Conservation (phyloP, 2,797 vertebrate species). For the Cyclopterus lumpus region DNA sequence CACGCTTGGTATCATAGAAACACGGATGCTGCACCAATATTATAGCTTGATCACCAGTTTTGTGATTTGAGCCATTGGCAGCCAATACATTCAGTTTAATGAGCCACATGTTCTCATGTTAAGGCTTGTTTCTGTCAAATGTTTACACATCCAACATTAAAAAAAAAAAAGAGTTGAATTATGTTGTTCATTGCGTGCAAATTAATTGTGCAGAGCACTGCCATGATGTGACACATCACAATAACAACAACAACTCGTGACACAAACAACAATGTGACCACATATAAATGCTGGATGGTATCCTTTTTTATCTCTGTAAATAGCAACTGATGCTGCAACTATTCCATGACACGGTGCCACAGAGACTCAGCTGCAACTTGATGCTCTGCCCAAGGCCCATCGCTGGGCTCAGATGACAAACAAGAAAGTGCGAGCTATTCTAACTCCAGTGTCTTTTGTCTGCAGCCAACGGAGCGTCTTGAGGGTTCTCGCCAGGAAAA, state of each 20-base stretch:
- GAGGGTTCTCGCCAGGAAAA: conserved; percentile 17
- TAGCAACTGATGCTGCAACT: not conserved
- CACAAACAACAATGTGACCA: not conserved
- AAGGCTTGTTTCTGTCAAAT: not conserved
- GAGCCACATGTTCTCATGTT: not conserved
- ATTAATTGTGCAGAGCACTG: not conserved
- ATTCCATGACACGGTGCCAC: conserved; percentile 32
- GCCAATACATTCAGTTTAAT: not conserved
- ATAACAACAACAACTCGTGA: not conserved
- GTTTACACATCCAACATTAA: not conserved
- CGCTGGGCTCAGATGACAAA: conserved; percentile 32
- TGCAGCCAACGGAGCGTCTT: conserved; percentile 38
- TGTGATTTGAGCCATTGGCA: too few relatives aligned
- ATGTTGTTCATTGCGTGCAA: not conserved
- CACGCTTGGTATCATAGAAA: not conserved
- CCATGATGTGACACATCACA: not conserved
- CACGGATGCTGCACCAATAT: not conserved
- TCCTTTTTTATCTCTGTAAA: not conserved
- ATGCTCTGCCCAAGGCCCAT: conserved; percentile 24
- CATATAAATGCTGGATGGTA: not conserved
- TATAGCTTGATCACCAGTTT: not conserved
- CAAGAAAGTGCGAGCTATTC: conserved; percentile 13
- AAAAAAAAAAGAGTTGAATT: not conserved
- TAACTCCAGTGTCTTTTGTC: conserved; percentile 37
- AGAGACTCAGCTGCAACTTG: conserved; percentile 49